These are phyloP conservation scores for Halcyon malimbica DNA, from an alignment of 2,113 vertebrate genomes.

Conservation along the genomic window DNA sequence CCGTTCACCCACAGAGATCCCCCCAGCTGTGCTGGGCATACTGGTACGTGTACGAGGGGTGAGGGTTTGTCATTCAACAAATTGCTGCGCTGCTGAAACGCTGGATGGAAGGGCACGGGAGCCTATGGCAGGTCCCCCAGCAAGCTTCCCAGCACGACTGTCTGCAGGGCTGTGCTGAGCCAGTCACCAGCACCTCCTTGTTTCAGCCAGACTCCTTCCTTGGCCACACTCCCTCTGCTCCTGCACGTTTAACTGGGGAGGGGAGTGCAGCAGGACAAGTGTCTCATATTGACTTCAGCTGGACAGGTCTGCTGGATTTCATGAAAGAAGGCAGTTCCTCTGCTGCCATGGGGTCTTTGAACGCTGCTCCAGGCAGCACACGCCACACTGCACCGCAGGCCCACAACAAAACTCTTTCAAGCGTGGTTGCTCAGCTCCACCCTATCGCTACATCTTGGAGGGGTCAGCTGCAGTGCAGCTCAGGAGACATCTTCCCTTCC, in stretches of 20 bases:
- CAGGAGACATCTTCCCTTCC: not conserved
- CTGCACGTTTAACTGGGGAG: rapidly evolving
- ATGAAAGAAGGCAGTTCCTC: not conserved
- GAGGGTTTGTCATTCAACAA: not conserved
- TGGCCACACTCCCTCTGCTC: rapidly evolving
- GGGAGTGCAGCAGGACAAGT: rapidly evolving
- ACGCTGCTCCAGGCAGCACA: not conserved
- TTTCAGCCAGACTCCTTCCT: rapidly evolving
- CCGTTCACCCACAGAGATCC: not conserved
- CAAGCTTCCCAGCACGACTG: too few relatives aligned
- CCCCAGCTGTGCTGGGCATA: not conserved
- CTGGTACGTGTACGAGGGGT: rapidly evolving
- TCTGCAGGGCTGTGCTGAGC: not conserved
- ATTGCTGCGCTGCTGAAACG: not conserved
- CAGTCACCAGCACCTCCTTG: not conserved
- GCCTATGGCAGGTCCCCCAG: not conserved
- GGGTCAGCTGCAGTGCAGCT: not conserved
- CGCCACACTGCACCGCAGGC: not conserved
- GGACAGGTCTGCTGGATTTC: not conserved
- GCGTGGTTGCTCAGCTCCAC: not conserved
- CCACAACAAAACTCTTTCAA: not conserved
- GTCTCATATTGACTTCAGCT: not conserved
- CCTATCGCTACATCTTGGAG: rapidly evolving
- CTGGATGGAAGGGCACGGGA: rapidly evolving
- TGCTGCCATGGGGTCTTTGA: not conserved